Evolutionary conservation across 2,888 invertebrate species (phyloP), one percentile per base, ranked within the genome.

Genomic region (Chelonus formosanus): DNA sequence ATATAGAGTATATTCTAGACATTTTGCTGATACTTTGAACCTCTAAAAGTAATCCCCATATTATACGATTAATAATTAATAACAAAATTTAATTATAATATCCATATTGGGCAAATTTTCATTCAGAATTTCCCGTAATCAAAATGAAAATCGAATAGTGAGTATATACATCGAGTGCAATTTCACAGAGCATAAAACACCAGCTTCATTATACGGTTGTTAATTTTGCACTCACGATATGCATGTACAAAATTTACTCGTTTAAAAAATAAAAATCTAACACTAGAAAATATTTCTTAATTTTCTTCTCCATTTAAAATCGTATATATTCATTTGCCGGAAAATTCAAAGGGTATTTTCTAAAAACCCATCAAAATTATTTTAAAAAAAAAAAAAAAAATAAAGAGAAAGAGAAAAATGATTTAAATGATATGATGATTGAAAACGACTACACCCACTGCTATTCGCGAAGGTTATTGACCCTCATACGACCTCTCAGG

Each of bases 181-280:
- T 74, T 74, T 74, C 74, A 84, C 83, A 83, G 82, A 80, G 82
- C 83, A 84, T 83, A 83, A 83, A 83, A 81, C 83, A 81, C 82
- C 80, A 82, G 80, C 83, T 83, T 83, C 82, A 83, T 83, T 83
- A 83, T 80, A 79, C 82, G 83, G 83, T 83, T 81, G 81, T 83
- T 83, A 83, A 83, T 82, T 77, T 75, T 72, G 74, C 73, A 63
- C 68, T 59, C 59, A 67, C 65, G 67, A 68, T 69, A 58, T 62
- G 67, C 61, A 67, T 70, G 68, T 60, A 68, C 67, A 47, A 52
- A 63, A 47, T 59, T 50, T 61, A 61, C 58, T 32, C 8, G 20
- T 32, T 31, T 8, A 52, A 20, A 8, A 52, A 32, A 52, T 20
- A n/a, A 34, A 7, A n/a, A 56, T 43, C 40, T 2, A 3, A 5